Evolutionary conservation across 1,140 invertebrate genomes (phyloP), one percentile per base, ranked within the genome.

Genomic region (Drosophila pruinosa): DNA sequence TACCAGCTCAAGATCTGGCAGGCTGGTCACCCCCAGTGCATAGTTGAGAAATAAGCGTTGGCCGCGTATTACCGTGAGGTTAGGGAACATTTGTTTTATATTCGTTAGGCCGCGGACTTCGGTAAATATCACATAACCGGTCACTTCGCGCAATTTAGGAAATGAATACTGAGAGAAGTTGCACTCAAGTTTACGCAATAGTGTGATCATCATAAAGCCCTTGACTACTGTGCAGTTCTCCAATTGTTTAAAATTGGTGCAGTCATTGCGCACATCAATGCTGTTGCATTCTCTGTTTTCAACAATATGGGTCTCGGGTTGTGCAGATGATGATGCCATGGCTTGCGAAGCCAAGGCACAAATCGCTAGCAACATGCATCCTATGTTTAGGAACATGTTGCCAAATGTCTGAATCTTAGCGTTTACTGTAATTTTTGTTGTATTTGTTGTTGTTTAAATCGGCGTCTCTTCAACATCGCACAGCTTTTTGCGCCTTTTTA

Each of bases 31-130:
- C 34, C 98, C 95, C 14, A 99, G 92, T n/a, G 97, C 97, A 91
- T 97, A 98, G 92, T 98, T 96, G 77, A 95, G 94, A 80, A 98
- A 95, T 14, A 99, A 92, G 45, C 94, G 93, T 72, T 96, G 93
- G n/a, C 98, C 98, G 43, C 98, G 94, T 71, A 99, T 99, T 26
- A 99, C 95, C 12, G 96, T 92, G 71, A 99, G 93, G 92, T 99
- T 98, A 2, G 98, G 98, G 91, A 99, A 99, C 43, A 99, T 92
- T 62, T 95, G 92, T 4, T 94, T 93, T 10, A 99, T 92, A 52
- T 95, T 95, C 31, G 92, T 93, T n/a, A 99, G 91, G 36, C 95
- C 95, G 72, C 93, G 94, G 12, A 97, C 95, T 76, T 96, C 94
- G 45, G 92, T 93, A 43, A 95, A 92, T 70, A 93, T 82, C 26